A percentile compares a stretch with the other conserved stretches of the same genome.
These are phyloP conservation scores for Ceyx cyanopectus DNA, from an alignment of 2,113 vertebrate species.

Conservation along the genomic window DNA sequence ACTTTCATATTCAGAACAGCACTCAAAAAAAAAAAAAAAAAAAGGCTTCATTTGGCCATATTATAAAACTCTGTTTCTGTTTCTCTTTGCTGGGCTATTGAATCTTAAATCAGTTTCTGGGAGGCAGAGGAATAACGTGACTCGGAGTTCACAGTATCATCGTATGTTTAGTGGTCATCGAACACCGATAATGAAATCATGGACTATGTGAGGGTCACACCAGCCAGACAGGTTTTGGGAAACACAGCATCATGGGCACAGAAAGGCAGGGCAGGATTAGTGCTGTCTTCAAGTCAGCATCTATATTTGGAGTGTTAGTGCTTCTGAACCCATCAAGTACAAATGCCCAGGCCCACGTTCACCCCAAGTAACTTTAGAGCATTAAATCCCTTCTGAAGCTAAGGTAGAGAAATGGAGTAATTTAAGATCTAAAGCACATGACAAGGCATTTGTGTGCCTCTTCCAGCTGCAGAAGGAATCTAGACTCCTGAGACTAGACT, in stretches of 20 bases:
- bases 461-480: background rate
- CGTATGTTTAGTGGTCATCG: background rate
- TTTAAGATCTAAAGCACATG: background rate
- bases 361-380: background rate
- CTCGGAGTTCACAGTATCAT: background rate
- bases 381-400: background rate
- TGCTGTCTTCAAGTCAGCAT: accelerated
- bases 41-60: background rate
- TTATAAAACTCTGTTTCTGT: background rate
- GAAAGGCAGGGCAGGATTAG: background rate
- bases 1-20: background rate
- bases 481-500: background rate
- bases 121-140: background rate
- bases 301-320: background rate
- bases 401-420: background rate
- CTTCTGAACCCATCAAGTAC: background rate
- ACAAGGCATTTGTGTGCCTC: background rate
- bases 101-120: background rate
- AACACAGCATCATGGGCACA: background rate
- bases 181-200: background rate
- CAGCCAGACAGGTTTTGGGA: background rate
- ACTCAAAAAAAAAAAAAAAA: background rate
- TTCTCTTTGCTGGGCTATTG: background rate
- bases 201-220: background rate
- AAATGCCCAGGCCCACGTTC: background rate